Conservation (phyloP, 2,797 vertebrate genomes). For the Antennarius maculatus region DNA sequence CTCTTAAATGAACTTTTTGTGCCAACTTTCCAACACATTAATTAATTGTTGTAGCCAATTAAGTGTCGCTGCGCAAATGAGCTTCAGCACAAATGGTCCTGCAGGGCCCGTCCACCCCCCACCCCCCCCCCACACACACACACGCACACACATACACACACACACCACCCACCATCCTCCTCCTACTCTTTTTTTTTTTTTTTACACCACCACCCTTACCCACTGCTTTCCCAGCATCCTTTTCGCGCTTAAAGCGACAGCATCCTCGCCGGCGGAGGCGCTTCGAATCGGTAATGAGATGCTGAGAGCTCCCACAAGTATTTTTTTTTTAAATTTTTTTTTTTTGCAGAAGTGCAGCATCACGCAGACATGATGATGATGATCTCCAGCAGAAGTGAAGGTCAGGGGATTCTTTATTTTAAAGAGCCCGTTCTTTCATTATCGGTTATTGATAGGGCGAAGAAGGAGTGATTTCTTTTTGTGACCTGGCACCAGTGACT, state of each 20-base stretch:
- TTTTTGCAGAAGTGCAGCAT: conserved; percentile 50
- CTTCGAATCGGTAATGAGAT: conserved; percentile 50
- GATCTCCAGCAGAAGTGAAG: conserved; percentile 37
- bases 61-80: conserved; percentile 99
- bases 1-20: conserved; percentile 90
- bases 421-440: conserved; percentile 1
- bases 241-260: conserved; percentile 75
- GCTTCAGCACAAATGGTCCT: conserved; percentile 98
- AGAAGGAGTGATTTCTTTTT: conserved; percentile 20
- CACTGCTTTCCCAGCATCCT: conserved; percentile 73
- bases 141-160: background rate
- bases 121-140: conserved; percentile 5
- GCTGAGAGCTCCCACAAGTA: conserved; percentile 48
- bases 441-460: conserved; percentile 5
- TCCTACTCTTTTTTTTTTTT: conserved; percentile 7
- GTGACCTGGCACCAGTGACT: conserved; percentile 25
- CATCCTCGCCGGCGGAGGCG: conserved; percentile 37
- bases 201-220: conserved; percentile 28
- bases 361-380: conserved; percentile 50
- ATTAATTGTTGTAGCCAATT: conserved; percentile 99
- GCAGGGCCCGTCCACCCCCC: conserved; percentile 85
- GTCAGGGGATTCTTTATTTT: conserved; percentile 18
- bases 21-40: conserved; percentile 99
- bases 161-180: conserved; percentile 2
- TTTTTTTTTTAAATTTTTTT: conserved; percentile 21